phyloP scores from a whole-genome alignment of 2,888 invertebrate species.

The Atethmia centrago region DNA sequence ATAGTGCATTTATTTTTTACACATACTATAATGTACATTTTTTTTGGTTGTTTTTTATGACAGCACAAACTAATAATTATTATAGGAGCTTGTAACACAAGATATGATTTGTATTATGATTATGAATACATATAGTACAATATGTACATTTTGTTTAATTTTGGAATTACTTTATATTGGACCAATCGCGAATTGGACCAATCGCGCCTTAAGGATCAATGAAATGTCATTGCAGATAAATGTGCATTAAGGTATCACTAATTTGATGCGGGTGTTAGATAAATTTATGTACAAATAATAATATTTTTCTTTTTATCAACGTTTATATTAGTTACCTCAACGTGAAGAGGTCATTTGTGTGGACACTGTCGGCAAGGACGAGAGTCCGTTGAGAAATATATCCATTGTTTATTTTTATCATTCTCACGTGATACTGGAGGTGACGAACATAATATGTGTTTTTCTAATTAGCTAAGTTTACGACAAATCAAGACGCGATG shows the following conservation, averaged over 20 bases:
- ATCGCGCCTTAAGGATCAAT: too few relatives aligned
- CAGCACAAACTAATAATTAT: too few relatives aligned
- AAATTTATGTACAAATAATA: constrained; percentile 42
- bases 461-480: constrained; percentile 52
- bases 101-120: too few relatives aligned
- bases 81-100: too few relatives aligned
- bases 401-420: constrained; percentile 67
- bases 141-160: too few relatives aligned
- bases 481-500: constrained; percentile 32
- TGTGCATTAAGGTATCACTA: constrained; percentile 10
- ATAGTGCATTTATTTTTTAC: too few relatives aligned
- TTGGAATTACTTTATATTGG: too few relatives aligned
- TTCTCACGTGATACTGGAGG: constrained; percentile 64
- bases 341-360: constrained; percentile 63
- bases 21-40: too few relatives aligned
- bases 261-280: constrained; percentile 1
- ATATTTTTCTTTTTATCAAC: constrained; percentile 43
- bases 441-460: constrained; percentile 42
- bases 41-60: too few relatives aligned
- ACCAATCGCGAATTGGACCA: too few relatives aligned
- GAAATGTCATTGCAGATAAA: constrained; percentile 17
- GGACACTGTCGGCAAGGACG: constrained; percentile 62
- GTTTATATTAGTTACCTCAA: constrained; percentile 49
- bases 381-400: constrained; percentile 63
- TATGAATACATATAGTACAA: too few relatives aligned